phyloP scores from a whole-genome alignment of 2,113 vertebrate species.

The Axis porcinus region DNA sequence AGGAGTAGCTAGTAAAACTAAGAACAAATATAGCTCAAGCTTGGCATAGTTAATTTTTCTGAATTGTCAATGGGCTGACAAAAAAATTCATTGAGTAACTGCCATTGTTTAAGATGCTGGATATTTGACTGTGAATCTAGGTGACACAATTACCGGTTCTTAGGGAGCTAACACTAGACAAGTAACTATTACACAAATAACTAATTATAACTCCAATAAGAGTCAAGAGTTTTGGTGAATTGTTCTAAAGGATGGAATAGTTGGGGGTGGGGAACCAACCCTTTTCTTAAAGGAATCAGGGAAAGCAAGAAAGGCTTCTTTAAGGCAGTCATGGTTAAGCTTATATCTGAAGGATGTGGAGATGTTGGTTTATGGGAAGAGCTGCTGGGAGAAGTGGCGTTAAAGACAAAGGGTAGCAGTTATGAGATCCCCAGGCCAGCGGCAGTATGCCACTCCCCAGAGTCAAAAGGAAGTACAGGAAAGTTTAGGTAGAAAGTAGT shows the following conservation, averaged over 20 bases:
- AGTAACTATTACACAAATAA: background rate
- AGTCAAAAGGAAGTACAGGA: background rate
- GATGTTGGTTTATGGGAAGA: background rate
- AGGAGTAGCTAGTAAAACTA: background rate
- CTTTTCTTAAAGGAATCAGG: background rate
- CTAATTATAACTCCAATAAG: background rate
- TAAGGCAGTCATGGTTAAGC: background rate
- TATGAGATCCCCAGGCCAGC: background rate
- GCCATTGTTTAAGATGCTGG: background rate
- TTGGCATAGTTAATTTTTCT: background rate
- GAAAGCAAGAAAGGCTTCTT: background rate
- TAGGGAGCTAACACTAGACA: background rate
- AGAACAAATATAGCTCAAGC: background rate
- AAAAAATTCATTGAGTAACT: background rate
- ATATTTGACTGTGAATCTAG: conserved; percentile 18
- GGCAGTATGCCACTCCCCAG: background rate
- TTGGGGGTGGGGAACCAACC: background rate
- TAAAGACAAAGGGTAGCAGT: background rate
- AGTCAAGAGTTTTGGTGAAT: background rate
- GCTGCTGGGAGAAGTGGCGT: background rate
- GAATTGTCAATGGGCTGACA: background rate
- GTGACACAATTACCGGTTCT: background rate
- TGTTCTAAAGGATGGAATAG: background rate
- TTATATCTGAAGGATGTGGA: background rate
- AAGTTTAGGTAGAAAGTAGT: background rate